Conservation (phyloP, 2,797 vertebrate species). For the Mus spretus region DNA sequence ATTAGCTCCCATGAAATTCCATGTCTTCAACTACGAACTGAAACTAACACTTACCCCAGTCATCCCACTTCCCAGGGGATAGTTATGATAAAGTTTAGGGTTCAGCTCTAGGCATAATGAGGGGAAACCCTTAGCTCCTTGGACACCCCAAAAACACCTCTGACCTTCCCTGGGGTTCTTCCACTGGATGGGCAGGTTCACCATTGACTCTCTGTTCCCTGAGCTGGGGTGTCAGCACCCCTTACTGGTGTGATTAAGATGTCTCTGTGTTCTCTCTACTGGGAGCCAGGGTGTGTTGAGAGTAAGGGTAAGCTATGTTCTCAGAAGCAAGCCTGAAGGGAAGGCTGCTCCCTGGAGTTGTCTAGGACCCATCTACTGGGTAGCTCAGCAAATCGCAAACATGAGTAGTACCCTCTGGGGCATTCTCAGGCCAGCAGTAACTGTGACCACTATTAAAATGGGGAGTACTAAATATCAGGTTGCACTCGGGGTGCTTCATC, state of each 20-base stretch:
- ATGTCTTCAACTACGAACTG: neutral
- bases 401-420: neutral
- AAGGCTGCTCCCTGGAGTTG: neutral
- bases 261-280: neutral
- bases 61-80: neutral
- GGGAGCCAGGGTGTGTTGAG: neutral
- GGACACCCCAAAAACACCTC: neutral
- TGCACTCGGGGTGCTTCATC: neutral
- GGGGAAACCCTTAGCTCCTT: neutral
- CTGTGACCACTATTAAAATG: neutral
- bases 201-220: neutral
- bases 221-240: neutral
- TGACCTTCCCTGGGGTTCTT: too few species aligned
- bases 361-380: neutral
- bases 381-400: neutral
- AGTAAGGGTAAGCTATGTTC: accelerated
- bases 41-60: neutral
- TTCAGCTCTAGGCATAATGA: neutral
- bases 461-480: neutral
- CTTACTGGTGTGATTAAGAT: neutral
- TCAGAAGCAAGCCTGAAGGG: neutral
- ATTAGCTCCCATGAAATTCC: neutral
- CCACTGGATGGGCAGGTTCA: neutral
- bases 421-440: neutral
- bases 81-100: neutral